Percentiles rank a stretch among this genome's conserved stretches.
These are phyloP conservation scores for Apis laboriosa DNA, from an alignment of 1,140 invertebrate species.

Conservation along the genomic window DNA sequence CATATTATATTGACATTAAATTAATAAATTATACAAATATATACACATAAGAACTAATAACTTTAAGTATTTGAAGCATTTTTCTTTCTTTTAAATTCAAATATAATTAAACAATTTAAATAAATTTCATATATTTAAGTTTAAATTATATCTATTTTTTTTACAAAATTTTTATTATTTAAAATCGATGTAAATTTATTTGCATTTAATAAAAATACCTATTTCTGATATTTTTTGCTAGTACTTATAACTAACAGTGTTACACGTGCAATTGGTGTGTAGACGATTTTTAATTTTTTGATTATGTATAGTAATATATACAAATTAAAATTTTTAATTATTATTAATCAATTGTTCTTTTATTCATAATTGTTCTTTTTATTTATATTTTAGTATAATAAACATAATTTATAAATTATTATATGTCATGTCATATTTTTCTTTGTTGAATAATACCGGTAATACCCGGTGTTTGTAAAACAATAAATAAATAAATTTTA, in stretches of 20 bases:
- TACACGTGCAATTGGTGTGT: constrained; percentile 1
- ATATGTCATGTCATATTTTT: background rate
- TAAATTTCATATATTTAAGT: background rate
- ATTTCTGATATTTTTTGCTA: background rate
- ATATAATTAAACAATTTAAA: background rate
- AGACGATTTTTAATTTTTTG: background rate
- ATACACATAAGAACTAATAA: background rate
- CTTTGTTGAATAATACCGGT: background rate
- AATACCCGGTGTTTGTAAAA: constrained; percentile 22
- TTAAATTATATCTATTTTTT: too few relatives aligned
- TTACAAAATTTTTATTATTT: background rate
- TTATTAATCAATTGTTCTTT: background rate
- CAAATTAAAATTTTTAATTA: background rate
- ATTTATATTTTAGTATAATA: background rate
- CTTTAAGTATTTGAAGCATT: background rate
- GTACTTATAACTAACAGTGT: background rate
- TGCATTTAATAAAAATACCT: background rate
- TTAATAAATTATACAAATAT: background rate
- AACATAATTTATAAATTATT: background rate
- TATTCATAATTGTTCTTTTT: too few relatives aligned
- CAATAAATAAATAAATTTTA: background rate
- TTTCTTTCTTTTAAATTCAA: background rate
- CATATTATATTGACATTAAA: background rate
- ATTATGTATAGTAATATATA: background rate
- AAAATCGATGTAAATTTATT: background rate